Percentiles rank a stretch among this genome's conserved stretches.
phyloP scores from a whole-genome alignment of 2,888 invertebrate species.

The Suillia variegata region DNA sequence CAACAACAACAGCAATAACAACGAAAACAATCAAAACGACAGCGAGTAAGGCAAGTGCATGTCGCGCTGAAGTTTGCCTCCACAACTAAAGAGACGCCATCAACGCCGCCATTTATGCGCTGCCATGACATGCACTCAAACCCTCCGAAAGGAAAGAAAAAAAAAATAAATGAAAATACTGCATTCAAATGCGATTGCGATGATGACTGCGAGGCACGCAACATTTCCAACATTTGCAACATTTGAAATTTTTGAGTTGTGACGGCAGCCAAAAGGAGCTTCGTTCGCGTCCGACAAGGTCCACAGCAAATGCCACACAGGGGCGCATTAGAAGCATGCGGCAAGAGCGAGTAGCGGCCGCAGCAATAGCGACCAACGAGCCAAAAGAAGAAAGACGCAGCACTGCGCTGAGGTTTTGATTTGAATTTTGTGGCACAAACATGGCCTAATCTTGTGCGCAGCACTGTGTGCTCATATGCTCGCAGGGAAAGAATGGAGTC shows the following conservation, averaged over 20 bases:
- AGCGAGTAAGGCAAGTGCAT: conserved; percentile 6
- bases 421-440: conserved; percentile 27
- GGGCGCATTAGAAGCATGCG: conserved; percentile 18
- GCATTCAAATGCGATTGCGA: conserved; percentile 29
- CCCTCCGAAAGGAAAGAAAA: no score
- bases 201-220: conserved; percentile 60
- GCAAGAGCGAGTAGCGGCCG: neutral
- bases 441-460: conserved; percentile 13
- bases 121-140: conserved; percentile 31
- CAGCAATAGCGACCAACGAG: conserved; percentile 15
- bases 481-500: no score
- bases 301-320: conserved; percentile 30
- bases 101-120: conserved; percentile 33
- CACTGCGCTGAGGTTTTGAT: conserved; percentile 33
- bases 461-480: neutral
- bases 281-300: conserved; percentile 6
- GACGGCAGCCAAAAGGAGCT: conserved; percentile 13
- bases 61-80: conserved; percentile 20
- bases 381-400: conserved; percentile 9
- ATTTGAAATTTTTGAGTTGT: conserved; percentile 36
- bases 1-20: neutral
- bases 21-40: no score
- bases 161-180: no score
- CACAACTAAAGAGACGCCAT: conserved; percentile 12
- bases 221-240: conserved; percentile 56